These are phyloP conservation scores for Pelodiscus sinensis DNA, from an alignment of 2,113 vertebrate species.

Conservation along the genomic window DNA sequence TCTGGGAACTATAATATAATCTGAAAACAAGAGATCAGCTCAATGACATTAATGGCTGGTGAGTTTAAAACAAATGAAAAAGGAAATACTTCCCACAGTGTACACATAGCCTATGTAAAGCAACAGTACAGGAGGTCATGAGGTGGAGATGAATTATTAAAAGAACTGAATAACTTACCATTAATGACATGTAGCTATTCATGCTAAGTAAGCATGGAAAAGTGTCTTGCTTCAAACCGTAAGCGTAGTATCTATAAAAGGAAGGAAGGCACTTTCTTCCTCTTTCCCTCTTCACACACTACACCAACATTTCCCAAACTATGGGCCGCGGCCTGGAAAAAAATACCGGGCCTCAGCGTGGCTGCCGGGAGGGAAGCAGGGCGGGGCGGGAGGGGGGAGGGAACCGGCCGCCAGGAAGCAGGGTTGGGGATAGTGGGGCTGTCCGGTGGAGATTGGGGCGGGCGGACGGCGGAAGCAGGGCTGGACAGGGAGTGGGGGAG, in stretches of 20 bases:
- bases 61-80: conserved; percentile 25
- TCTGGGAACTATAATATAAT: background rate
- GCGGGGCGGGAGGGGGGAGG: too few species aligned
- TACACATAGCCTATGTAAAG: background rate
- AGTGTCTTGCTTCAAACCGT: background rate
- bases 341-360: too few species aligned
- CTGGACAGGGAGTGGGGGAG: too few species aligned
- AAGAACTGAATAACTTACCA: conserved; percentile 18
- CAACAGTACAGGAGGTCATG: background rate
- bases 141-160: background rate
- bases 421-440: too few species aligned
- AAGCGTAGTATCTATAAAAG: background rate
- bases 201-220: background rate
- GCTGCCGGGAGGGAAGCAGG: too few species aligned
- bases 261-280: background rate
- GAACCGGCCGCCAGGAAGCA: too few species aligned
- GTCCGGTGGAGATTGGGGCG: too few species aligned
- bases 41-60: background rate
- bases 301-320: too few species aligned
- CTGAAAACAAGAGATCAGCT: background rate
- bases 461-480: too few species aligned
- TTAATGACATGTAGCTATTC: background rate
- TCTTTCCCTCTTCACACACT: background rate
- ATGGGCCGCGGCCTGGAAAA: too few species aligned
- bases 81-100: conserved; percentile 15